Conservation (phyloP, 1,140 invertebrate genomes). For the Zelostemma sp. region DNA sequence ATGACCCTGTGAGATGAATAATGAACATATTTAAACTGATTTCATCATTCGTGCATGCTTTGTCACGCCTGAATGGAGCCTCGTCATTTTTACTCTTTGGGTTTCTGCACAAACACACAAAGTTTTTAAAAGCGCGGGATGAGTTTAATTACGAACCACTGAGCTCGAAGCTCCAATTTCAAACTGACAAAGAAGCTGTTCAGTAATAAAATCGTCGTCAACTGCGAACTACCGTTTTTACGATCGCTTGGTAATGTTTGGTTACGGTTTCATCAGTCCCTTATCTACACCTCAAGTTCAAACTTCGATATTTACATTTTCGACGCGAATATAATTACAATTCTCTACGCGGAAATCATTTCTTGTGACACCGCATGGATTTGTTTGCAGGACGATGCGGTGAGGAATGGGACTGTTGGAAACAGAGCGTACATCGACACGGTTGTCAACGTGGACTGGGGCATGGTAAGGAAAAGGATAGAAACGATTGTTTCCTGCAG, state of each 20-base stretch:
- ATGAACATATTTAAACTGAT: neutral
- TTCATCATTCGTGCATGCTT: constrained; percentile 6
- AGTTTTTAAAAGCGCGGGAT: constrained; percentile 29
- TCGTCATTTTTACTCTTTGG: constrained; percentile 27
- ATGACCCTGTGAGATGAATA: neutral
- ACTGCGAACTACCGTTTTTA: too few species aligned
- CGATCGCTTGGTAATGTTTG: neutral
- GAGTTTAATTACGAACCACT: constrained; percentile 15
- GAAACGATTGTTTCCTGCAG: constrained; percentile 16
- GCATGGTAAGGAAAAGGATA: constrained; percentile 57
- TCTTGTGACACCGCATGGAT: neutral
- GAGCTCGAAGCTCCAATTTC: constrained; percentile 18
- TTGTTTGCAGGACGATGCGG: constrained; percentile 60
- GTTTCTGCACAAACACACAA: constrained; percentile 9
- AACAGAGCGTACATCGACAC: constrained; percentile 39
- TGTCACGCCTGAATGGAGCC: constrained; percentile 15
- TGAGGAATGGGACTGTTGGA: constrained; percentile 35
- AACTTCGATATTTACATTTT: too few species aligned
- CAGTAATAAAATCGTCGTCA: constrained; percentile 7
- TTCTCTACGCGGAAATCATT: too few species aligned
- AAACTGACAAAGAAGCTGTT: constrained; percentile 16
- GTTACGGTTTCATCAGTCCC: too few species aligned
- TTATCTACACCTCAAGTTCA: too few species aligned
- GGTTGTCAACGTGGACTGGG: constrained; percentile 54
- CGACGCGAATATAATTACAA: too few species aligned